A percentile compares a stretch with the other conserved stretches of the same genome.
Evolutionary conservation across 2,888 invertebrate genomes (phyloP).

Genomic region (Hypsopygia costalis): DNA sequence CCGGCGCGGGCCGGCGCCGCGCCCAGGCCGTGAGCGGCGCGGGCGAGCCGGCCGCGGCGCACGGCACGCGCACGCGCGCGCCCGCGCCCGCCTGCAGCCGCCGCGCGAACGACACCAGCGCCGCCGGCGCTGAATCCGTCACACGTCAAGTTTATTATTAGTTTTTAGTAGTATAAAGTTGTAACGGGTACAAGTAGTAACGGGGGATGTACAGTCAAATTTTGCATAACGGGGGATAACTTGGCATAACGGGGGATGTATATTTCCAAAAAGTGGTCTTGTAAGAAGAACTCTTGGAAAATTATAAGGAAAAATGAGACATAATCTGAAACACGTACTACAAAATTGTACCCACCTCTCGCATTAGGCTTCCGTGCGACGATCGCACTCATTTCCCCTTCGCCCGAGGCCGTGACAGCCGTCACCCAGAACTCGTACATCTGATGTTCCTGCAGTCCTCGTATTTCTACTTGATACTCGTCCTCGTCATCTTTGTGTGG

Average conservation of each 20-base stretch:
- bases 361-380: conserved; percentile 86
- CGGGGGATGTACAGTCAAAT: too few species aligned
- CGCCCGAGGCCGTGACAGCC: conserved; percentile 84
- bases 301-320: too few species aligned
- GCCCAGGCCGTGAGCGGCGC: conserved; percentile 87
- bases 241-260: too few species aligned
- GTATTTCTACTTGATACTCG: conserved; percentile 80
- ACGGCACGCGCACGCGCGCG: conserved; percentile 82
- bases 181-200: too few species aligned
- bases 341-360: conserved; percentile 82
- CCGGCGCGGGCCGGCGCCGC: conserved; percentile 82
- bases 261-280: too few species aligned
- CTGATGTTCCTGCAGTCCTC: conserved; percentile 84
- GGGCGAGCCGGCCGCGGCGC: conserved; percentile 86
- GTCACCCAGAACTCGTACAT: conserved; percentile 94
- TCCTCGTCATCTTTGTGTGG: conserved; percentile 41
- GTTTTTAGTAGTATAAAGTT: too few species aligned
- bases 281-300: too few species aligned
- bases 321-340: too few species aligned
- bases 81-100: conserved; percentile 82
- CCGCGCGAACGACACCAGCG: conserved; percentile 91
- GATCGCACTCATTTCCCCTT: conserved; percentile 87
- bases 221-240: too few species aligned
- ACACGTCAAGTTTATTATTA: too few species aligned
- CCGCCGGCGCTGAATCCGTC: conserved; percentile 84